Evolutionary conservation across 2,797 vertebrate species (phyloP).

Genomic region (Ceyx erithaca): DNA sequence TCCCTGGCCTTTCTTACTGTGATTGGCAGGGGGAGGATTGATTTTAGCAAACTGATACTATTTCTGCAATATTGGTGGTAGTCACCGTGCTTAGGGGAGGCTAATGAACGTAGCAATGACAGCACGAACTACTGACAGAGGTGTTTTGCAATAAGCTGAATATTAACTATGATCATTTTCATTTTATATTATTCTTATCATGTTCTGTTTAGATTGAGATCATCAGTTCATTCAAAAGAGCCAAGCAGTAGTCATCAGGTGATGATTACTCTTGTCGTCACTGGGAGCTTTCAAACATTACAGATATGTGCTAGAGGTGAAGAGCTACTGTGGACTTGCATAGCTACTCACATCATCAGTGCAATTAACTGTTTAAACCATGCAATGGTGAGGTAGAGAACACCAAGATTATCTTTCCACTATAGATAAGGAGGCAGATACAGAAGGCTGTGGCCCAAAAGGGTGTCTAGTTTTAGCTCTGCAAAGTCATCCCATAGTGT

Average conservation of each 20-base stretch:
- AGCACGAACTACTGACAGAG: not conserved
- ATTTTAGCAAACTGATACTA: not conserved
- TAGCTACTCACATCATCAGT: not conserved
- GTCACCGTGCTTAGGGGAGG: not conserved
- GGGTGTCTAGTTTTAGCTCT: not conserved
- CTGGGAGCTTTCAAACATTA: not conserved
- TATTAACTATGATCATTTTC: not conserved
- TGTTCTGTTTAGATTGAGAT: not conserved
- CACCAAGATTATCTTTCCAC: not conserved
- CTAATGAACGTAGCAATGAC: not conserved
- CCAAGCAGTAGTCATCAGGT: not conserved
- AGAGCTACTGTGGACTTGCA: not conserved
- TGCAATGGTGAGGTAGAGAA: not conserved
- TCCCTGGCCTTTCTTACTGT: not conserved
- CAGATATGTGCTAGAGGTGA: not conserved
- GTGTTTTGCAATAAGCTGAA: not conserved
- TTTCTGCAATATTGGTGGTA: not conserved
- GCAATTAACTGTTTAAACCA: not conserved
- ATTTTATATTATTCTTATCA: not conserved
- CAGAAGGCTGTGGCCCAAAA: not conserved
- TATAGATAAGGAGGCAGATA: not conserved
- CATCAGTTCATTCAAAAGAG: slow-evolving; percentile 17
- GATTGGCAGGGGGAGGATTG: not conserved
- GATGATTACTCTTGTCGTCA: not conserved
- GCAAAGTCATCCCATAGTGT: not conserved